A percentile compares a stretch with the other conserved stretches of the same genome.
These are phyloP conservation scores for Chloroceryle inda DNA, from an alignment of 2,797 vertebrate genomes.

Conservation along the genomic window DNA sequence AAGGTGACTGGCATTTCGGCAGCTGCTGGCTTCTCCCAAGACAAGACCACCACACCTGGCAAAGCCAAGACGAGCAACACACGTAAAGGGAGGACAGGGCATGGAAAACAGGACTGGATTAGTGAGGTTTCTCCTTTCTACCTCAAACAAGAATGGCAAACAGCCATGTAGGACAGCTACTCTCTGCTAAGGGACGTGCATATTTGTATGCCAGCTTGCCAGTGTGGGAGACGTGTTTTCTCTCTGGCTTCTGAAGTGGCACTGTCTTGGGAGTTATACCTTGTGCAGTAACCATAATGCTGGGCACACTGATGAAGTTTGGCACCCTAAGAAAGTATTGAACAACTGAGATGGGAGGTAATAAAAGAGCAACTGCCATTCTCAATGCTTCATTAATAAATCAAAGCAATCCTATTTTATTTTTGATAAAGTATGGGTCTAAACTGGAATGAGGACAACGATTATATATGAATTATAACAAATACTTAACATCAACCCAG, in stretches of 20 bases:
- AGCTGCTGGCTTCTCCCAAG: neutral
- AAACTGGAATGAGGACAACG: neutral
- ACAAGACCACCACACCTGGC: neutral
- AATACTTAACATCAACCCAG: neutral
- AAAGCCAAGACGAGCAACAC: neutral
- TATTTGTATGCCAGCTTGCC: neutral
- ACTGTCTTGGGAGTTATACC: neutral
- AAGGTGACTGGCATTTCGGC: neutral
- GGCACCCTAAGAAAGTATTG: rapidly evolving
- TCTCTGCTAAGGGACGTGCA: neutral
- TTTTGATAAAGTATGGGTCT: neutral
- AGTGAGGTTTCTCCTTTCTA: neutral
- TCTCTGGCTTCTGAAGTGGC: neutral
- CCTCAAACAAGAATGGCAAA: neutral
- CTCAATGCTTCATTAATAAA: neutral
- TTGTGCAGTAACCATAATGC: neutral
- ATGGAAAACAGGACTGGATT: neutral
- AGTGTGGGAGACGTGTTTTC: neutral
- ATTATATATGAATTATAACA: neutral
- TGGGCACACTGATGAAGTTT: neutral
- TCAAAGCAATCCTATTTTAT: neutral
- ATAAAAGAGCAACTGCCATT: neutral
- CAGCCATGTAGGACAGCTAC: neutral
- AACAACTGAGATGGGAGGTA: neutral
- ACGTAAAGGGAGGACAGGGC: neutral